Base-by-base conservation (phyloP, 2,797 vertebrate species). In the Lutjanus argentimaculatus region DNA sequence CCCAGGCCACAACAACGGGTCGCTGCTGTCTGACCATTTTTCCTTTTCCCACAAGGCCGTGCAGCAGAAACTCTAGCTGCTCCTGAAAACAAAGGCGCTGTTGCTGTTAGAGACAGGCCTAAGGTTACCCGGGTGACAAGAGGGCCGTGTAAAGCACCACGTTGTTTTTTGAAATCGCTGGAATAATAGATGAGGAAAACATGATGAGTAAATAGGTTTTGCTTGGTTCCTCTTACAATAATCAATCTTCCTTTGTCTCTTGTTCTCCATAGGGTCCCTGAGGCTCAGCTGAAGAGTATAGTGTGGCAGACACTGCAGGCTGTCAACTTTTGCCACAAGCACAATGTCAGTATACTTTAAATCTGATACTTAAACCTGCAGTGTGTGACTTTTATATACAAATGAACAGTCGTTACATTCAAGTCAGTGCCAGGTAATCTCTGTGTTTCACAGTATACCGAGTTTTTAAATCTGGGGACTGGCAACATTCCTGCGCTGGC, bases 271-370 rank as follows among this genome's bases (percentile, higher is more conserved):
- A 99, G 98, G 79, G 95, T 97, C 7, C 97, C 98, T 0, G 98
- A 98, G 87, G 93, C 95, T 72, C 97, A 98, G 15, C 96, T 98
- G 92, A 99, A 97, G 86, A 99, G 96, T 82, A 98, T 99, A 53
- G 96, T 95, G 53, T 99, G 98, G 98, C 98, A 99, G 87, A 99
- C 97, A 0, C 95, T 99, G 46, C 97, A 99, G 88, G 98, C 97
- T 2, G 97, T 99, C n/a, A 98, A 97, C 94, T 99, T 99, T 91
- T 99, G 98, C 91, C 98, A 99, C 85, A 97, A 97, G 80, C 98
- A 99, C 93, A 98, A 95, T 1, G 96, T 96, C 58, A 92, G 95
- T 94, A 79, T 66, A 22, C 13, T 25, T 75, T 56, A 16, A 19
- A 10, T 52, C 4, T 66, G 9, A 4, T 19, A 3, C 15, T 55